phyloP scores from a whole-genome alignment of 2,888 invertebrate species.

The Gasteruption jaculator region DNA sequence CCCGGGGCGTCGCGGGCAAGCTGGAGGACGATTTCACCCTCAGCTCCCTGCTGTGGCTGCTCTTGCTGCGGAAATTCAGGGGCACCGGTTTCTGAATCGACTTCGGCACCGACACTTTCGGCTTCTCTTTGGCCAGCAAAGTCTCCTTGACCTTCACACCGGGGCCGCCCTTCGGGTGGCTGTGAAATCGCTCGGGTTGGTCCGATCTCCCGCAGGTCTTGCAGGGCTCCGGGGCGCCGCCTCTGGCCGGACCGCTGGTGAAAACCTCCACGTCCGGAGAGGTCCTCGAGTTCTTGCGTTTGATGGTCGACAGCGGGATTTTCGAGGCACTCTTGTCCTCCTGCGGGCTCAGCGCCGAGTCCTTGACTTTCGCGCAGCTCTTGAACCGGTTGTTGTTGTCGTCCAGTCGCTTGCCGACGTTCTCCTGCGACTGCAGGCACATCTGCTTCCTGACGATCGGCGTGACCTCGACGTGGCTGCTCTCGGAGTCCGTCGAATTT shows the following conservation, averaged over 20 bases:
- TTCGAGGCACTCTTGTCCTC: conserved; percentile 13
- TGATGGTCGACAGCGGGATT: conserved; percentile 29
- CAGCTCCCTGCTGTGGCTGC: conserved; percentile 19
- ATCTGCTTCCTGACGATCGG: conserved; percentile 28
- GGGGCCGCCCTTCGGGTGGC: conserved; percentile 51
- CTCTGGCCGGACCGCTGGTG: conserved; percentile 22
- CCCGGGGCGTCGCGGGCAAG: not conserved
- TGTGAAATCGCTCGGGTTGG: conserved; percentile 64
- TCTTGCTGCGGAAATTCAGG: conserved; percentile 49
- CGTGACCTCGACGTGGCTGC: conserved; percentile 16
- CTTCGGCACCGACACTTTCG: conserved; percentile 43
- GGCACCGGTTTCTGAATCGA: conserved; percentile 56
- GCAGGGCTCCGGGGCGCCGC: conserved; percentile 56
- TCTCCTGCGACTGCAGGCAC: conserved; percentile 20
- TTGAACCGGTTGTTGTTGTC: conserved; percentile 39
- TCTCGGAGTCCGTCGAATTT: conserved; percentile 23
- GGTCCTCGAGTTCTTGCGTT: conserved; percentile 26
- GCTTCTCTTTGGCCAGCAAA: not conserved
- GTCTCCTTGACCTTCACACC: conserved; percentile 27
- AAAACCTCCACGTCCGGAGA: conserved; percentile 37
- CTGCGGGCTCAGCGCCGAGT: not conserved
- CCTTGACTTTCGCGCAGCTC: too few relatives aligned
- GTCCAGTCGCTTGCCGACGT: conserved; percentile 27
- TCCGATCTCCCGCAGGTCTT: conserved; percentile 65
- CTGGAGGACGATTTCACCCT: not conserved